Evolutionary conservation across 2,888 invertebrate genomes (phyloP).

Genomic region (Phortica okadai): DNA sequence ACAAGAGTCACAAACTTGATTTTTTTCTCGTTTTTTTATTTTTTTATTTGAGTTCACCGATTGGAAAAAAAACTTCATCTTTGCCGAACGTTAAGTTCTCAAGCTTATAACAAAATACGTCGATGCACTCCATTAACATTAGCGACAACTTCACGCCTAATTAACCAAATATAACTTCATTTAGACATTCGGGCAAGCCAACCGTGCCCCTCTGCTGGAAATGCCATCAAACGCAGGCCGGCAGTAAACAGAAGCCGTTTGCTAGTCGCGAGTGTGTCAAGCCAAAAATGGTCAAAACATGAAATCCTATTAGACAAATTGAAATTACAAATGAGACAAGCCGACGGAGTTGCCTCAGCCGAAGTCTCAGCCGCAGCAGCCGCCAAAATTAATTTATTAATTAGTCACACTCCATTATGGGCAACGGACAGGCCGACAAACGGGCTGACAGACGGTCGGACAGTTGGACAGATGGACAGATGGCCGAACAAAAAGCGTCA

Average conservation of each 20-base stretch:
- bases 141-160: conserved; percentile 63
- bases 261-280: conserved; percentile 48
- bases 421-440: conserved; percentile 50
- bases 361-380: not conserved
- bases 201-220: not conserved
- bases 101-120: too few relatives aligned
- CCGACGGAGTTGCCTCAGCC: conserved; percentile 44
- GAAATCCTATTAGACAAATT: conserved; percentile 71
- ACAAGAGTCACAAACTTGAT: too few relatives aligned
- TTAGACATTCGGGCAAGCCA: too few relatives aligned
- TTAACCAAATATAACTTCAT: conserved; percentile 62
- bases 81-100: too few relatives aligned
- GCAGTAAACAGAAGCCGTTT: not conserved
- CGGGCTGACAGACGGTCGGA: conserved; percentile 51
- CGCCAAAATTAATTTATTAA: conserved; percentile 63
- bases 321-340: conserved; percentile 68
- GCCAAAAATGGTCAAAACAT: conserved; percentile 68
- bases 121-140: too few relatives aligned
- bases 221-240: conserved; percentile 13
- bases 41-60: too few relatives aligned
- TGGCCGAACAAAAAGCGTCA: conserved; percentile 46
- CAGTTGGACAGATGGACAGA: conserved; percentile 42
- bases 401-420: conserved; percentile 69
- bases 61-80: too few relatives aligned
- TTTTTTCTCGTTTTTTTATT: too few relatives aligned